Conservation (phyloP, 2,797 vertebrate species). For the Anguilla pacifica region DNA sequence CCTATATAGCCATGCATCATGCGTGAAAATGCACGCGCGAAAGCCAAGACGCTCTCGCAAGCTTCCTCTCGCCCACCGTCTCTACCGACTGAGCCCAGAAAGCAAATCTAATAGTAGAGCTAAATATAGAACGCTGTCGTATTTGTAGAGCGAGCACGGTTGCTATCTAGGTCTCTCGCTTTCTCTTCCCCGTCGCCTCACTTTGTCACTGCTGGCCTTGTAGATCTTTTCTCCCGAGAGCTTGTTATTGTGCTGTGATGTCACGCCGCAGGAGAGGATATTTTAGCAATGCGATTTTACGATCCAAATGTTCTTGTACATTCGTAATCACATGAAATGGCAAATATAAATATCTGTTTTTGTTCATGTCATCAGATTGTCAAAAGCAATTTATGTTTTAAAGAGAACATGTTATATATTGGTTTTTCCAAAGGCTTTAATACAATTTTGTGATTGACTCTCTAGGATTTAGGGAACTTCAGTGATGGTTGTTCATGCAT, state of each 20-base stretch:
- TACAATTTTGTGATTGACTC: background rate
- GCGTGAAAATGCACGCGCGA: background rate
- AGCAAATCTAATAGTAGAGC: constrained; percentile 12
- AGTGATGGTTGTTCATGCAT: background rate
- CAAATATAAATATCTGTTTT: background rate
- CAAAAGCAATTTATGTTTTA: background rate
- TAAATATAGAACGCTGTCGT: constrained; percentile 18
- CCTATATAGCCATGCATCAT: background rate
- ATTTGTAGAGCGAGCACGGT: background rate
- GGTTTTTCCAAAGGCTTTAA: background rate
- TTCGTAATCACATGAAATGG: background rate
- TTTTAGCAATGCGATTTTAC: background rate
- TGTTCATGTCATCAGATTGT: background rate
- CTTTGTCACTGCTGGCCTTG: constrained; percentile 27
- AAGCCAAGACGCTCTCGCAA: background rate
- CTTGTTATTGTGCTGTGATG: background rate
- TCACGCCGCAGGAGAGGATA: background rate
- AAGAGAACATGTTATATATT: background rate
- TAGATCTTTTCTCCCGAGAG: constrained; percentile 31
- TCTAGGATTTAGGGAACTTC: background rate
- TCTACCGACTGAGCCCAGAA: background rate
- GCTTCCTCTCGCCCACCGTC: background rate
- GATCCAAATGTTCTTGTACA: background rate
- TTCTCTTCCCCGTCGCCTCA: constrained; percentile 18
- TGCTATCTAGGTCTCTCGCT: constrained; percentile 12